phyloP scores from a whole-genome alignment of 35 echinoderm and acorn worm species.

The Apostichopus japonicus region DNA sequence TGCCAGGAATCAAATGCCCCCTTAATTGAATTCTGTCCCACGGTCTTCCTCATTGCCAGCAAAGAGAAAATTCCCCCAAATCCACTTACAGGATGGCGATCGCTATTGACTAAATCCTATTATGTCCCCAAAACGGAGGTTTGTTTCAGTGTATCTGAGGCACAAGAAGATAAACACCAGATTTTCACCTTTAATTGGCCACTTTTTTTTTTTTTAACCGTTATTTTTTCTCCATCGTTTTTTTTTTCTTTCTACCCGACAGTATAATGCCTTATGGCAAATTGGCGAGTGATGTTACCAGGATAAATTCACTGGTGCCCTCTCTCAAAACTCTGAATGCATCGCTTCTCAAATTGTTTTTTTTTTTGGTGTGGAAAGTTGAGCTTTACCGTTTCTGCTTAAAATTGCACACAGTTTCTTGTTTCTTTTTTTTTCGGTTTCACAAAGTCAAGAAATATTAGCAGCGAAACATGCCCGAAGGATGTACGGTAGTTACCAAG shows the following conservation, averaged over 20 bases:
- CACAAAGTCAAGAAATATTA: too few species aligned
- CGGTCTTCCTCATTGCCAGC: neutral
- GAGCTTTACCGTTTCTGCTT: too few species aligned
- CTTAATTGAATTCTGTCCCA: constrained; percentile 25
- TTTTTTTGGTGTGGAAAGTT: too few species aligned
- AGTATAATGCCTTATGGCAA: neutral
- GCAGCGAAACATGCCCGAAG: too few species aligned
- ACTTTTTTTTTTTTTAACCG: constrained; percentile 23
- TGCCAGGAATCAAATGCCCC: constrained; percentile 3
- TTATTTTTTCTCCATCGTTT: neutral
- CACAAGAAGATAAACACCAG: neutral
- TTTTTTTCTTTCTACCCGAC: neutral
- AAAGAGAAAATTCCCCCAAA: neutral
- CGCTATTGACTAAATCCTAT: constrained; percentile 35
- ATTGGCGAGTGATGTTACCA: neutral
- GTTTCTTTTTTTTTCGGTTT: too few species aligned
- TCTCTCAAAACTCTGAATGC: neutral
- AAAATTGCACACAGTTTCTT: too few species aligned
- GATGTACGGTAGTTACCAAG: too few species aligned
- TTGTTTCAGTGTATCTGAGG: constrained; percentile 15
- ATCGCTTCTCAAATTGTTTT: too few species aligned
- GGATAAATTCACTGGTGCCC: neutral
- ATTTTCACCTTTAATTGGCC: constrained; percentile 47
- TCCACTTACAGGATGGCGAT: constrained; percentile 13
- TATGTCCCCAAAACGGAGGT: neutral